A percentile compares a stretch with the other conserved stretches of the same genome.
phyloP scores from a whole-genome alignment of 2,797 vertebrate genomes.

The Iguana delicatissima region DNA sequence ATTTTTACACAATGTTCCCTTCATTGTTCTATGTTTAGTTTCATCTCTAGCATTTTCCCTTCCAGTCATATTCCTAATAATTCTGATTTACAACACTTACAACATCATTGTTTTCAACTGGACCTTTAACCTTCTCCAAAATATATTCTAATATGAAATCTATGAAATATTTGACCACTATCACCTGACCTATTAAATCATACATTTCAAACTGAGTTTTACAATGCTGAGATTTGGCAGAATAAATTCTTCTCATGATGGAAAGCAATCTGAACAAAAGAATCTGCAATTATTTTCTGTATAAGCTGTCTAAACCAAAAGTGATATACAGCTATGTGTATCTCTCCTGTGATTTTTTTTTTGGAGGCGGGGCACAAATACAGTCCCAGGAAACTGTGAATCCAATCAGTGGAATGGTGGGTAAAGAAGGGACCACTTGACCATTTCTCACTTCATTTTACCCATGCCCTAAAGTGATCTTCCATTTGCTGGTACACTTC shows the following conservation, averaged over 20 bases:
- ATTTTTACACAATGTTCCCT: background rate
- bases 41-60: background rate
- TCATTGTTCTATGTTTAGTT: background rate
- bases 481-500: too few relatives aligned
- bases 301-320: background rate
- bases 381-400: background rate
- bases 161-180: slow-evolving; percentile 76
- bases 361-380: background rate
- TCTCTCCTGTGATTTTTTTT: background rate
- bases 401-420: background rate
- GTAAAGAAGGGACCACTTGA: background rate
- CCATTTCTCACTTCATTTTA: background rate
- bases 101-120: slow-evolving; percentile 73
- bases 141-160: slow-evolving; percentile 73
- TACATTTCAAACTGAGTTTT: slow-evolving; percentile 76
- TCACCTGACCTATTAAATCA: slow-evolving; percentile 80
- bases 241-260: slow-evolving; percentile 57
- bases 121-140: slow-evolving; percentile 78
- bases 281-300: slow-evolving; percentile 14
- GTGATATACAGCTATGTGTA: slow-evolving; percentile 24
- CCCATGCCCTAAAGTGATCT: background rate
- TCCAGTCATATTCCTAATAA: slow-evolving; percentile 46
- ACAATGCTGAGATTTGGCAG: slow-evolving; percentile 67
- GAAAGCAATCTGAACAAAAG: slow-evolving; percentile 42
- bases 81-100: slow-evolving; percentile 67